A percentile compares a stretch with the other conserved stretches of the same genome.
Evolutionary conservation across 2,113 vertebrate species (phyloP).

Genomic region (Muscicapa adusta): DNA sequence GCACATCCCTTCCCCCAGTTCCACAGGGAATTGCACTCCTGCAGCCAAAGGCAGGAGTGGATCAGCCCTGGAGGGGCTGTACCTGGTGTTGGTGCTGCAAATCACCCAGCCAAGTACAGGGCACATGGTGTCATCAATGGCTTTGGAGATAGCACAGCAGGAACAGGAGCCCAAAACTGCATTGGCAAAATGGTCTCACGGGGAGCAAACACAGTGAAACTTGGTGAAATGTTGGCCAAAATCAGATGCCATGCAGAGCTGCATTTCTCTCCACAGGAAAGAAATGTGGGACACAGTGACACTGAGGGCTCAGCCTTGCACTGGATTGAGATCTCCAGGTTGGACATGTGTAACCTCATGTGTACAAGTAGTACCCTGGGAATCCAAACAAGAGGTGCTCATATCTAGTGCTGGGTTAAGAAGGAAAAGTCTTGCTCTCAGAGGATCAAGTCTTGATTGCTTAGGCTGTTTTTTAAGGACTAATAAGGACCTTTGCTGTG

Average conservation of each 20-base stretch:
- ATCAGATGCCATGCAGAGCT: background rate
- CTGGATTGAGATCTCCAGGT: background rate
- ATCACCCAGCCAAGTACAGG: background rate
- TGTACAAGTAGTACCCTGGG: background rate
- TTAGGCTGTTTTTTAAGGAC: background rate
- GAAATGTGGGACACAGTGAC: background rate
- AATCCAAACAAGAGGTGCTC: background rate
- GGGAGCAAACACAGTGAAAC: background rate
- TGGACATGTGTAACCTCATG: accelerated
- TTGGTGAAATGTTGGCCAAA: background rate
- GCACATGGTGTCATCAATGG: background rate
- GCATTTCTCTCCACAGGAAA: background rate
- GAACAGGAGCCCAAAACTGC: background rate
- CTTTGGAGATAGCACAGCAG: background rate
- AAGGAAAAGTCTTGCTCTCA: background rate
- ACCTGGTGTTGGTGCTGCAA: background rate
- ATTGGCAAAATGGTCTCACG: background rate
- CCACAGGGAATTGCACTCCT: accelerated
- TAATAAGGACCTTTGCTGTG: background rate
- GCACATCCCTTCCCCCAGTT: background rate
- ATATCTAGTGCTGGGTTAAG: background rate
- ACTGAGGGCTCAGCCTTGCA: background rate
- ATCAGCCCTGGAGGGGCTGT: background rate
- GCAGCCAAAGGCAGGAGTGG: background rate
- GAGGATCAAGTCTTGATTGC: background rate